These are phyloP conservation scores for Zosterops borbonicus DNA, from an alignment of 2,113 vertebrate species.

Conservation along the genomic window DNA sequence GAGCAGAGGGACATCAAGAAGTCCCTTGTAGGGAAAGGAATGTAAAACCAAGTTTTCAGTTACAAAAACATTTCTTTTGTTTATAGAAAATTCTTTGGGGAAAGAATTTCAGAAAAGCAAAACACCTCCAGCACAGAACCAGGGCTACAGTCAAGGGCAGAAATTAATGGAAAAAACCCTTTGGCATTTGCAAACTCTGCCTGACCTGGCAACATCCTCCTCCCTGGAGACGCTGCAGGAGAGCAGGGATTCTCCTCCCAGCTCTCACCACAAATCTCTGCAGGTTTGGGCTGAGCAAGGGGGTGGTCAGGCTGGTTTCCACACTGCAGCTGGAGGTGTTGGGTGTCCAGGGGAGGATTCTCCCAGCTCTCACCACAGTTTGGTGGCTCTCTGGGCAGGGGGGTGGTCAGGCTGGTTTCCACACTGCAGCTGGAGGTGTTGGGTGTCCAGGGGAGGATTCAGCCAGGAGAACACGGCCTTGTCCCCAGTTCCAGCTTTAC, in stretches of 20 bases:
- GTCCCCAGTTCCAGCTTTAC: neutral
- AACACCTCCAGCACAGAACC: too few relatives aligned
- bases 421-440: neutral
- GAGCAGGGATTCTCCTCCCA: neutral
- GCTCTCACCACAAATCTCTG: neutral
- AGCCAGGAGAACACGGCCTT: neutral
- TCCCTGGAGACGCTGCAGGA: neutral
- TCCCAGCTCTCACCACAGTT: neutral
- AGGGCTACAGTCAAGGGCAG: neutral
- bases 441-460: neutral
- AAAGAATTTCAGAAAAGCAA: too few relatives aligned
- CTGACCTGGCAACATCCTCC: neutral
- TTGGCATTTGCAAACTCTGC: neutral
- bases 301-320: neutral
- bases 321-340: neutral
- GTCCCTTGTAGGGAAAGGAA: too few relatives aligned
- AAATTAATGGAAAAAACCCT: neutral
- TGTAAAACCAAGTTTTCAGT: too few relatives aligned
- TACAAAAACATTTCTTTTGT: too few relatives aligned
- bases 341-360: neutral
- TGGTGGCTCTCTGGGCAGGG: neutral
- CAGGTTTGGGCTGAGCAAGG: neutral
- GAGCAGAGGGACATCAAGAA: too few relatives aligned
- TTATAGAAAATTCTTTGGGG: too few relatives aligned
- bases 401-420: neutral